Conservation (phyloP, 2,113 vertebrate species). For the Pelecanoides urinatrix region DNA sequence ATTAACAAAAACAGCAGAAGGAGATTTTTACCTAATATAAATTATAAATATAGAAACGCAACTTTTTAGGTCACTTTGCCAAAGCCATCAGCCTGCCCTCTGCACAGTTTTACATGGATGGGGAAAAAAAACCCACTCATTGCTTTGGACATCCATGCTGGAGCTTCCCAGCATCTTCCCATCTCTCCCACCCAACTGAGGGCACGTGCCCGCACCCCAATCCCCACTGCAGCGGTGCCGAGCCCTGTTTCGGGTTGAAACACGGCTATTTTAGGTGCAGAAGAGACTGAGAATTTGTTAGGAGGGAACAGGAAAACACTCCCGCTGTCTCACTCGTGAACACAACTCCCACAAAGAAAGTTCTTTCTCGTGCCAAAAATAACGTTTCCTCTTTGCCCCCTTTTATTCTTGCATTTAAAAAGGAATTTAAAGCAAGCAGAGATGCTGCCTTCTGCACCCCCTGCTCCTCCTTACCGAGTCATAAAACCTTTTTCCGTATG, state of each 20-base stretch:
- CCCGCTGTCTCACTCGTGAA: not conserved
- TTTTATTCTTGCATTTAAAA: not conserved
- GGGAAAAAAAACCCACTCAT: accelerated
- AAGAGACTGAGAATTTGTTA: not conserved
- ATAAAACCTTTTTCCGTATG: not conserved
- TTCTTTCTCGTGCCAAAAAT: not conserved
- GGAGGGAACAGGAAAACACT: not conserved
- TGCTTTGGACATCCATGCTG: not conserved
- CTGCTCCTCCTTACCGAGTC: not conserved
- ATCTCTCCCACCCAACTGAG: not conserved
- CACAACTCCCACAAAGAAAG: not conserved
- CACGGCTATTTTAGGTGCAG: not conserved
- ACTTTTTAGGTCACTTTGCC: not conserved
- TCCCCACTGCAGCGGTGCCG: accelerated
- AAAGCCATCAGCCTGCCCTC: not conserved
- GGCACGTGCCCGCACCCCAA: accelerated
- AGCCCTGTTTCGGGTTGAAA: not conserved
- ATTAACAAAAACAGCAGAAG: not conserved
- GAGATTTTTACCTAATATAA: not conserved
- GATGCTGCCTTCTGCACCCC: not conserved
- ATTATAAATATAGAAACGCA: not conserved
- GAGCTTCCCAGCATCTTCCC: not conserved
- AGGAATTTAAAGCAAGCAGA: not conserved
- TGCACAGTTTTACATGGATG: accelerated
- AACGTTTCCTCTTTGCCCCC: not conserved